A percentile compares a stretch with the other conserved stretches of the same genome.
Evolutionary conservation across 2,888 invertebrate genomes (phyloP).

Genomic region (Tricholauxania praeusta): DNA sequence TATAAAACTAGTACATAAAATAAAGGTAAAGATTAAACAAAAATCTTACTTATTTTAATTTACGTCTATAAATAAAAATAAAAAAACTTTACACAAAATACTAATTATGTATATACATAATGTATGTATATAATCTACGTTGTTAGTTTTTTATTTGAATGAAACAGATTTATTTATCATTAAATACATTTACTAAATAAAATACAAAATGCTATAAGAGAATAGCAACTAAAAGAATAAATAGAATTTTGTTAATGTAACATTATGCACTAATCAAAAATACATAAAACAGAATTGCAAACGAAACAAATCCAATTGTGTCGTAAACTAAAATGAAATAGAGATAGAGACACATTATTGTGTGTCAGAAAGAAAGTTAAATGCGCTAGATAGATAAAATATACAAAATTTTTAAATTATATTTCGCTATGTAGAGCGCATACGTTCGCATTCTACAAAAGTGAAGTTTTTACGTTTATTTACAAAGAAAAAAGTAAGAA

Average conservation of each 20-base stretch:
- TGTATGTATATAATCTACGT: constrained; percentile 9
- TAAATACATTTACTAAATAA: too few relatives aligned
- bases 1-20: not conserved
- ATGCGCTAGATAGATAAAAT: too few relatives aligned
- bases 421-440: constrained; percentile 16
- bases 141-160: constrained; percentile 17
- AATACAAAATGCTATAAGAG: too few relatives aligned
- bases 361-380: too few relatives aligned
- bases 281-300: not conserved
- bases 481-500: constrained; percentile 24
- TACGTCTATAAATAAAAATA: not conserved
- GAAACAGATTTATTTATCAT: not conserved
- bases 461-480: not conserved
- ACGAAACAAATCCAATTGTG: too few relatives aligned
- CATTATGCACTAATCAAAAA: constrained; percentile 42
- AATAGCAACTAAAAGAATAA: too few relatives aligned
- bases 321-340: not conserved
- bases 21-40: not conserved
- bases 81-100: too few relatives aligned
- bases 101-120: too few relatives aligned
- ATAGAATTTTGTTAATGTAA: too few relatives aligned
- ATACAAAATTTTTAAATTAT: constrained; percentile 1
- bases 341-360: not conserved
- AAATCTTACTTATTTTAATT: not conserved
- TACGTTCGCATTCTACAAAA: not conserved